Percentiles rank a stretch among this genome's conserved stretches.
These are phyloP conservation scores for Nomada fucata DNA, from an alignment of 2,888 invertebrate genomes.

Conservation along the genomic window DNA sequence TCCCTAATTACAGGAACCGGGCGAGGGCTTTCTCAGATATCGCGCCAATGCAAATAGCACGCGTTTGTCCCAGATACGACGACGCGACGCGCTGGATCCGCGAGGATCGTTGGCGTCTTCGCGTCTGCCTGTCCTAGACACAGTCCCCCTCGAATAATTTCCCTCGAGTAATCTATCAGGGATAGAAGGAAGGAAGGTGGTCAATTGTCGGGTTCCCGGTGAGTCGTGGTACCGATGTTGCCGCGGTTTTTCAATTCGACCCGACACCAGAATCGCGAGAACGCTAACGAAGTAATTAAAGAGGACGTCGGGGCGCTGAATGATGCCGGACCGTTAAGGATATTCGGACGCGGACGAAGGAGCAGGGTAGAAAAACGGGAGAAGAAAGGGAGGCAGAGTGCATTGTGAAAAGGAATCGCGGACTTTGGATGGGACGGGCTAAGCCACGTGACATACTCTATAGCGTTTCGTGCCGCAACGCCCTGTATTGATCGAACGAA, in stretches of 20 bases:
- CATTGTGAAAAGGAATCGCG: constrained; percentile 57
- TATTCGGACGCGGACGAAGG: not conserved
- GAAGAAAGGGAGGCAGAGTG: not conserved
- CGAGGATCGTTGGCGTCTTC: constrained; percentile 49
- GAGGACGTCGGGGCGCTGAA: not conserved
- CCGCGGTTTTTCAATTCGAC: too few relatives aligned
- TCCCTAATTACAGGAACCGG: constrained; percentile 37
- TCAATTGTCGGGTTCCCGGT: too few relatives aligned
- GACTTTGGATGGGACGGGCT: constrained; percentile 73
- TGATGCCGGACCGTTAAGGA: not conserved
- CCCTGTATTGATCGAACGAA: constrained; percentile 80
- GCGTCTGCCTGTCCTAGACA: constrained; percentile 58
- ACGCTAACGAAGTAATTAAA: not conserved
- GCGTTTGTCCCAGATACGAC: constrained; percentile 44
- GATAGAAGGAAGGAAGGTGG: too few relatives aligned
- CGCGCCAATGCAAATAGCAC: constrained; percentile 42
- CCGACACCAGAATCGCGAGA: too few relatives aligned
- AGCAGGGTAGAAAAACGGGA: not conserved
- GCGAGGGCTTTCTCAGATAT: constrained; percentile 25
- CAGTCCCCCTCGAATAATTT: constrained; percentile 13
- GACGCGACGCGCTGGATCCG: constrained; percentile 4
- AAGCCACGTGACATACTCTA: constrained; percentile 77
- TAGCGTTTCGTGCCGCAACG: constrained; percentile 80
- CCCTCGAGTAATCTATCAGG: too few relatives aligned
- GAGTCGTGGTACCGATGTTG: too few relatives aligned